Evolutionary conservation across 1,140 invertebrate species (phyloP), one percentile per base, ranked within the genome.

Genomic region (Paralvinella palmiformis): DNA sequence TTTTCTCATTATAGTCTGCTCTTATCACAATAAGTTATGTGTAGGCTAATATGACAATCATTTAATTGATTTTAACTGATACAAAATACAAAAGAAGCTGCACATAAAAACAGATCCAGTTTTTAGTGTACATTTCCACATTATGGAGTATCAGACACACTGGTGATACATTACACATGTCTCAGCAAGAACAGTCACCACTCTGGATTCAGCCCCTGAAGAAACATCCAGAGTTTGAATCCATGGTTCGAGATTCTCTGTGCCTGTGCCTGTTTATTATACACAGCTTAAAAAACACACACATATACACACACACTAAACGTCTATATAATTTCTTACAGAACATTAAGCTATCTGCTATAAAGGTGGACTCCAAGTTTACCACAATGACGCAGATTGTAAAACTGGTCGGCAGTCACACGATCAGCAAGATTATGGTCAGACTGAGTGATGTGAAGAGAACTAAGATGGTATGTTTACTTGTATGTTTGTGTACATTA

Each of bases 371-470:
- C 82, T 94, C 94, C 0, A 94, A 97, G 83, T 99, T 95, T 76
- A 98, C 95, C 0, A 97, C 95, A 1, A 96, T 91, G 2, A 96
- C 94, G 2, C 94, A 97, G 82, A 96, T 98, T 57, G 92, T 98
- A 1, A 98, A 98, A 82, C 82, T 99, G 52, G 88, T 95, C 33
- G 91, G 91, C 53, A 79, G 92, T 75, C 92, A 98, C 74, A 95
- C 90, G 58, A 96, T 98, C 58, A 94, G 92, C 71, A 91, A 93
- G 72, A 92, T 99, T 59, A 91, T 89, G 5, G 84, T 98, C 15
- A 86, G 94, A 48, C 93, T 98, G 69, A 91, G 89, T 17, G 96
- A 99, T 81, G 82, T 98, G 41, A 98, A 98, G 78, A 86, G 93
- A 66, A 92, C 91, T 13, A 97, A 98, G 83, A 98, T 98, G 94